Percentiles rank a stretch among this genome's conserved stretches.
These are phyloP conservation scores for Oryzias javanicus DNA, from an alignment of 2,113 vertebrate species.

Conservation along the genomic window DNA sequence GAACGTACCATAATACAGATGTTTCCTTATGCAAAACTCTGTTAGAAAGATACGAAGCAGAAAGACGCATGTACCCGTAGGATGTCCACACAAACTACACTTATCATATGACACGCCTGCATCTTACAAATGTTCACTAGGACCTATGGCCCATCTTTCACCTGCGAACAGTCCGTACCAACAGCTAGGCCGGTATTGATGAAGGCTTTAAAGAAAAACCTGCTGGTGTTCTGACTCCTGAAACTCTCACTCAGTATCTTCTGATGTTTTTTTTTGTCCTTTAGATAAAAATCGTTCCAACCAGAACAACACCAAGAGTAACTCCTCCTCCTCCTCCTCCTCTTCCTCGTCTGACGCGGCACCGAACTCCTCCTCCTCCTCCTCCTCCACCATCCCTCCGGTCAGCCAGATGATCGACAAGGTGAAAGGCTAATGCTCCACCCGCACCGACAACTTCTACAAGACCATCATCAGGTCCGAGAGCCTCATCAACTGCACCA, in stretches of 20 bases:
- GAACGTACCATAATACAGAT: too few relatives aligned
- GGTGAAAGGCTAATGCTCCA: slow-evolving; percentile 89
- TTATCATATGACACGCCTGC: too few relatives aligned
- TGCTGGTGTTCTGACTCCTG: background rate
- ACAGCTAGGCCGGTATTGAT: too few relatives aligned
- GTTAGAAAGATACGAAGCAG: too few relatives aligned
- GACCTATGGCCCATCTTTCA: too few relatives aligned
- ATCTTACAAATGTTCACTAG: too few relatives aligned
- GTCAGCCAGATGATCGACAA: slow-evolving; percentile 95
- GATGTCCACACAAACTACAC: too few relatives aligned
- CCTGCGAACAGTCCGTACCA: too few relatives aligned
- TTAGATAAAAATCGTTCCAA: slow-evolving; percentile 81
- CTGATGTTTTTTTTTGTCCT: slow-evolving; percentile 8
- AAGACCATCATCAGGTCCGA: slow-evolving; percentile 96
- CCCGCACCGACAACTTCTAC: slow-evolving; percentile 93
- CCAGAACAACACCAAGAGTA: slow-evolving; percentile 81
- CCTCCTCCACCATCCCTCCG: slow-evolving; percentile 86
- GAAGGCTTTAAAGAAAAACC: too few relatives aligned
- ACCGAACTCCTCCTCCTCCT: slow-evolving; percentile 69
- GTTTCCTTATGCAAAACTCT: too few relatives aligned
- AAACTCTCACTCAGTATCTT: background rate
- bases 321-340: slow-evolving; percentile 66
- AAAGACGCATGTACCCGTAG: too few relatives aligned
- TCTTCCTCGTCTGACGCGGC: slow-evolving; percentile 82
- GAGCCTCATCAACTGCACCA: slow-evolving; percentile 89